Base-by-base conservation (phyloP, 2,113 vertebrate genomes). In the Myotis yumanensis region DNA sequence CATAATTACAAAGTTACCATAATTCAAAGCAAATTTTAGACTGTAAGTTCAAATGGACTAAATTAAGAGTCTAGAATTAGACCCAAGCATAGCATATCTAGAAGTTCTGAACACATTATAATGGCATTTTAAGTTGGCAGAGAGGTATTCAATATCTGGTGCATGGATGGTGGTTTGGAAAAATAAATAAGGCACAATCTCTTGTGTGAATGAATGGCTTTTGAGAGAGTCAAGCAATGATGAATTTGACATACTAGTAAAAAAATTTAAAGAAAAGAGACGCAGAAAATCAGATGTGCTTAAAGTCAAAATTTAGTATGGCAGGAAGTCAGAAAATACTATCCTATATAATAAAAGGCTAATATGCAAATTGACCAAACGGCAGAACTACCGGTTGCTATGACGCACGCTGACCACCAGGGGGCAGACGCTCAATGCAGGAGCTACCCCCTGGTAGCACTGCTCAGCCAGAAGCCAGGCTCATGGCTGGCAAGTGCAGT, bases 1-100 rank as follows among this genome's bases (percentile, higher is more conserved):
- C 66, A 35, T 81, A 75, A 91, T 80, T 71, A 92, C 15, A 90
- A 83, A 57, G 17, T 80, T 69, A 81, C 16, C 54, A 11, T 69
- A 59, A 92, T 68, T 69, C 68, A 96, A 79, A 48, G 7, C 40
- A 80, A 72, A 80, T 62, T 87, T 81, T 88, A 57, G 40, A 52
- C 20, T 57, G 28, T 59, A 18, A 73, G 23, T 35, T 48, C 35
- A 72, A 68, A 62, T 16, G 2, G 3, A 80, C 62, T 80, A 66
- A 82, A 82, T 14, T 90, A 71, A 22, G 25, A 90, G 52, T 81
- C 23, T 85, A 91, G 66, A 69, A 86, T 88, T 88, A 59, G 62
- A n/a, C 16, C 51, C 37, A 81, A 48, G 22, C 23, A 89, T 73
- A 11, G 4, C 23, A 57, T 51, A 11, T 64, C 57, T 14, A 62